These are phyloP conservation scores for Oreochromis tanganicae DNA, from an alignment of 2,113 vertebrate genomes.

Conservation along the genomic window DNA sequence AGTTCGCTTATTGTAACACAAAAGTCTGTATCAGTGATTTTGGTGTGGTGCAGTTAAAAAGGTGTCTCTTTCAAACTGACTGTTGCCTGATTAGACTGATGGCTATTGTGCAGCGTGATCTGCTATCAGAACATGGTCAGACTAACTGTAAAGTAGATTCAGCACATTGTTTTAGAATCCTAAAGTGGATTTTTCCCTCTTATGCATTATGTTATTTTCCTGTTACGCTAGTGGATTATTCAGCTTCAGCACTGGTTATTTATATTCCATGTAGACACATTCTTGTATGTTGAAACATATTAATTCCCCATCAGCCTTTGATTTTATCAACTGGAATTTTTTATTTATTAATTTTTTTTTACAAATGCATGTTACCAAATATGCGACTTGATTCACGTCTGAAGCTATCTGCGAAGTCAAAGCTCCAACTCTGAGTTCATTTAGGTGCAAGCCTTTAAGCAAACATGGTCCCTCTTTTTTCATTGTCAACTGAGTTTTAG, in stretches of 20 bases:
- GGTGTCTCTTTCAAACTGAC: neutral
- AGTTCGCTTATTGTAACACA: neutral
- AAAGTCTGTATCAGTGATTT: neutral
- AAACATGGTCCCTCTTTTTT: neutral
- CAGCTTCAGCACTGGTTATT: neutral
- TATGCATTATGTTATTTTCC: neutral
- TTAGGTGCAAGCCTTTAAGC: neutral
- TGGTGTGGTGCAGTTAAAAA: neutral
- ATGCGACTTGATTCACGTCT: fast-evolving
- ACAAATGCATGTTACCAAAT: neutral
- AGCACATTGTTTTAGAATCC: neutral
- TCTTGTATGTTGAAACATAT: neutral
- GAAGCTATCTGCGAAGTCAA: neutral
- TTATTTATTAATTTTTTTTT: neutral
- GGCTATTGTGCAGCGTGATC: neutral
- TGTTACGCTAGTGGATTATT: neutral
- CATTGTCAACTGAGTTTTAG: neutral
- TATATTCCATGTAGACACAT: neutral
- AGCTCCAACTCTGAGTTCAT: neutral
- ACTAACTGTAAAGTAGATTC: neutral
- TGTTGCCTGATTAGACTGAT: neutral
- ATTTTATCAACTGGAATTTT: neutral
- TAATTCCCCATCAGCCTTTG: neutral
- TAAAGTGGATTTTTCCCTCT: neutral
- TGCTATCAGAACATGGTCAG: neutral